phyloP scores from a whole-genome alignment of 1,140 invertebrate species.

The Aphelinus certus region DNA sequence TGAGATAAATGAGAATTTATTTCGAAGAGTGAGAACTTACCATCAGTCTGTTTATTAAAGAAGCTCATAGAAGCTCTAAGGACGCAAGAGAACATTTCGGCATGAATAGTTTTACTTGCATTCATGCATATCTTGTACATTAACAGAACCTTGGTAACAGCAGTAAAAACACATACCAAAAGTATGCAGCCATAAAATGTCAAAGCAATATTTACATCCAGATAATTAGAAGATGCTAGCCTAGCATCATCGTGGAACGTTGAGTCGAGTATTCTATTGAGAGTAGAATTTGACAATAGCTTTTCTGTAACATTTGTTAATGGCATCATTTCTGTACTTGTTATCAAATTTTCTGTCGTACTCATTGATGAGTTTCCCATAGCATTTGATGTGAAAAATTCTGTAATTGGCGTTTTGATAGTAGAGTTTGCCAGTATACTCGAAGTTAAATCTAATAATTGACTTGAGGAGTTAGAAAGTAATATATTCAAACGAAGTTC shows the following conservation, averaged over 20 bases:
- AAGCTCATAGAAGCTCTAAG: slow-evolving; percentile 73
- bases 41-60: slow-evolving; percentile 76
- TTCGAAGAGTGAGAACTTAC: slow-evolving; percentile 47
- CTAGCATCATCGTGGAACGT: not conserved
- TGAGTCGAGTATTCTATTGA: too few relatives aligned
- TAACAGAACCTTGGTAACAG: slow-evolving; percentile 58
- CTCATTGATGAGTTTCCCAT: not conserved
- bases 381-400: not conserved
- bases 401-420: not conserved
- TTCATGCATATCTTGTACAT: slow-evolving; percentile 72
- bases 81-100: slow-evolving; percentile 72
- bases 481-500: slow-evolving; percentile 38
- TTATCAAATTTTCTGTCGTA: not conserved
- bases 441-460: not conserved
- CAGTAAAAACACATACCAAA: slow-evolving; percentile 51
- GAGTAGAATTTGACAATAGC: not conserved
- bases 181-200: slow-evolving; percentile 62
- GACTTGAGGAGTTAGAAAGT: too few relatives aligned
- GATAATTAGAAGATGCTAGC: not conserved
- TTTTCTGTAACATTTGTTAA: not conserved
- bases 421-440: not conserved
- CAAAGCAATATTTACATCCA: slow-evolving; percentile 48
- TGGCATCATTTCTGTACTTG: not conserved
- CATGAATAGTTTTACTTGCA: slow-evolving; percentile 74
- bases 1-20: slow-evolving; percentile 48